phyloP scores from a whole-genome alignment of 1,140 invertebrate species.

The Octopus sinensis region DNA sequence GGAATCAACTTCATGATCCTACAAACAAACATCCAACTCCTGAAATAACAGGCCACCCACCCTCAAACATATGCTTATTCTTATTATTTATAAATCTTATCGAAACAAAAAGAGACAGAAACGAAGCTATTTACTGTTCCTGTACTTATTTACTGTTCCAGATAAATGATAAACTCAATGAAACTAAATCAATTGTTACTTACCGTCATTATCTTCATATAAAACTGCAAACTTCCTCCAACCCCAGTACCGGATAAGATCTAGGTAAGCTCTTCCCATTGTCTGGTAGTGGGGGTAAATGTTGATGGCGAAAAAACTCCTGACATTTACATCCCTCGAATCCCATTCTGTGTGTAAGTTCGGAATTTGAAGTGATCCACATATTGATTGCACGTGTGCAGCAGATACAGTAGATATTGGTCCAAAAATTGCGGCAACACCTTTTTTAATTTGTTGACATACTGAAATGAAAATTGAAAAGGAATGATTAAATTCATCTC shows the following conservation, averaged over 20 bases:
- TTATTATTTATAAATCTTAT: no score
- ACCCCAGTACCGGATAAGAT: slow-evolving; percentile 81
- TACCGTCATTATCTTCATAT: slow-evolving; percentile 88
- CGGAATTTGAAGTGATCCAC: slow-evolving; percentile 90
- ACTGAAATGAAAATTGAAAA: slow-evolving; percentile 64
- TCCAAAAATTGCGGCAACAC: slow-evolving; percentile 86
- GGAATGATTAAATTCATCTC: background rate
- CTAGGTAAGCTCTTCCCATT: slow-evolving; percentile 83
- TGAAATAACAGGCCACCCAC: no score
- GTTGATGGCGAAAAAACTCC: slow-evolving; percentile 79
- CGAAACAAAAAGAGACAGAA: no score
- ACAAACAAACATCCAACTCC: no score
- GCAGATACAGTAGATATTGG: slow-evolving; percentile 85
- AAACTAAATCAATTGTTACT: background rate
- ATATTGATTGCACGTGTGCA: slow-evolving; percentile 89
- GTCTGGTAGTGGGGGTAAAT: slow-evolving; percentile 86
- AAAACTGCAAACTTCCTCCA: slow-evolving; percentile 96
- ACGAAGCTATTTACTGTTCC: no score
- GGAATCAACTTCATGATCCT: no score
- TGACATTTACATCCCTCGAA: slow-evolving; percentile 21
- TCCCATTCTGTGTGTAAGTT: slow-evolving; percentile 87
- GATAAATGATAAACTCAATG: no score
- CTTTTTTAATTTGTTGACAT: slow-evolving; percentile 78
- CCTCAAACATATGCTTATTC: no score
- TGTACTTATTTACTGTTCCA: no score